Base-by-base conservation (phyloP, 2,113 vertebrate species). In the Orientallactaga bullata region DNA sequence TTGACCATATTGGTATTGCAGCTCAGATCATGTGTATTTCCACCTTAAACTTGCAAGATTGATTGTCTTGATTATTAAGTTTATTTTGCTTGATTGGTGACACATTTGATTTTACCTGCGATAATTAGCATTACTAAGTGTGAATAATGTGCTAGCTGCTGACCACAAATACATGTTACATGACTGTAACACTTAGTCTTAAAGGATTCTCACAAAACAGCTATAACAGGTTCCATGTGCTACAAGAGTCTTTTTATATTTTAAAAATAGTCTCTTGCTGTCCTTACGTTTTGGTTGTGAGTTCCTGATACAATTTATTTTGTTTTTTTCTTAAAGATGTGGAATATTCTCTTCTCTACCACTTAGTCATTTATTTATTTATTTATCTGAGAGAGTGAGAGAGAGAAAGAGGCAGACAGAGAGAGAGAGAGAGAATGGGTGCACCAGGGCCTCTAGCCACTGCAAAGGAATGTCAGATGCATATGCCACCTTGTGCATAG, bases 221-320 rank as follows among this genome's bases (percentile, higher is more conserved):
- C 37, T 87, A 0, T 69, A 90, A 87, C 51, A 82, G 71, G 12
- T 21, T 85, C 21, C 24, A 28, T 65, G 16, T 55, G 39, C 16
- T 88, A 10, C 32, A 81, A 81, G n/a, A 85, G 39, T 79, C 35
- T 76, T 85, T 93, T 90, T 81, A 10, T 63, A 21, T 79, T 94
- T 73, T 32, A 92, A 73, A 89, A 86, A 26, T 79, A 42, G 11
- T 79, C 55, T 35, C 39, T 89, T 86, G 26, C 69, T 84, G 9
- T 76, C 72, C 80, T 76, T 89, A 81, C n/a, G 3, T 78, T 80
- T 93, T 87, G 60, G 39, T 72, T 91, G 3, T 88, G 32, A 23
- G 78, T 92, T 79, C 42, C 90, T 77, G 30, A 87, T 42, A 81
- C 17, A 26, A 24, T 82, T 77, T 88, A 42, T 94, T 93, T 88